Evolutionary conservation across 2,888 invertebrate species (phyloP).

Genomic region (Smittia aterrima): DNA sequence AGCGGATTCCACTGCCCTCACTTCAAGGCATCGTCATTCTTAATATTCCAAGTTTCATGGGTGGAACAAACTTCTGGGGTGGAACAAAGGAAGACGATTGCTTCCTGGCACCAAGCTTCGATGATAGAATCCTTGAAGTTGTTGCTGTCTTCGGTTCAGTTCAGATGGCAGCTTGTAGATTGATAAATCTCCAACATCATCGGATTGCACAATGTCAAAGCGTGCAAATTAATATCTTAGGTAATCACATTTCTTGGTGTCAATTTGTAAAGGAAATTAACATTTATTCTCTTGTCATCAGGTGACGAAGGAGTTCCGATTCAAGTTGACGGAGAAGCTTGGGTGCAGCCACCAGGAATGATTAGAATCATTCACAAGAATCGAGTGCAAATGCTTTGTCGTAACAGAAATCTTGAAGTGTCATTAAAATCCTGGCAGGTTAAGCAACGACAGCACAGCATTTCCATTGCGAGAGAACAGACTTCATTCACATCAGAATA

Average conservation of each 20-base stretch:
- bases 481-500: constrained; percentile 52
- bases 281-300: constrained; percentile 43
- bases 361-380: constrained; percentile 96
- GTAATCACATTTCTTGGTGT: constrained; percentile 50
- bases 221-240: constrained; percentile 93
- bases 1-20: constrained; percentile 90
- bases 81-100: constrained; percentile 87
- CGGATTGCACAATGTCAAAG: constrained; percentile 95
- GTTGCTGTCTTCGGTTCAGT: constrained; percentile 97
- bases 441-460: constrained; percentile 66
- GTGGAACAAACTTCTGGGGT: constrained; percentile 97
- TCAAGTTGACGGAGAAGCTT: constrained; percentile 96
- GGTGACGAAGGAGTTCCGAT: constrained; percentile 89
- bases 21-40: constrained; percentile 95
- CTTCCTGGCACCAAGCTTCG: constrained; percentile 90
- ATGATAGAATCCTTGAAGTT: constrained; percentile 94
- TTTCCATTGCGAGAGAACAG: constrained; percentile 55
- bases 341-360: constrained; percentile 96
- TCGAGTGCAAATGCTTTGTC: constrained; percentile 91
- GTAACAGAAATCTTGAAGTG: constrained; percentile 86
- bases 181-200: constrained; percentile 94
- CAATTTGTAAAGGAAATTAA: constrained; percentile 8
- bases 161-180: constrained; percentile 94
- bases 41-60: constrained; percentile 79
- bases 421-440: constrained; percentile 86